These are phyloP conservation scores for Intellagama lesueurii DNA, from an alignment of 2,797 vertebrate species.

Conservation along the genomic window DNA sequence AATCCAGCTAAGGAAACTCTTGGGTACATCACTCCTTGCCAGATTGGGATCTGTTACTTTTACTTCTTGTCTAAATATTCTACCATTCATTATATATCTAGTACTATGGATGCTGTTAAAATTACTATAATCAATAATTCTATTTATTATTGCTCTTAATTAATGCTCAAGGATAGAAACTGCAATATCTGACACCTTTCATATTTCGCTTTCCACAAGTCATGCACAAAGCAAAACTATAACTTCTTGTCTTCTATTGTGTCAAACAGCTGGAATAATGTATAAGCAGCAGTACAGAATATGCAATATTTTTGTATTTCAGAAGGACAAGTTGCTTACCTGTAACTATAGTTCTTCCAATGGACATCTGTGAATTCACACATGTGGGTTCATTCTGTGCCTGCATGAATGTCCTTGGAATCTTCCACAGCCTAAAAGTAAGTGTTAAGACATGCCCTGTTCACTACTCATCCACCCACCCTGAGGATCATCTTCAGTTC, in stretches of 20 bases:
- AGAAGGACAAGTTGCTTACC: too few relatives aligned
- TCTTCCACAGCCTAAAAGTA: too few relatives aligned
- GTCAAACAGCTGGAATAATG: background rate
- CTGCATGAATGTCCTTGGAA: too few relatives aligned
- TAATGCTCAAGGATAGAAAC: background rate
- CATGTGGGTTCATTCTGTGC: too few relatives aligned
- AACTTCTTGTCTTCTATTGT: fast-evolving
- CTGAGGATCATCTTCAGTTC: too few relatives aligned
- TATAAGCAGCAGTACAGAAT: slow-evolving; percentile 5
- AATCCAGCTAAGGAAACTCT: background rate
- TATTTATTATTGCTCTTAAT: fast-evolving
- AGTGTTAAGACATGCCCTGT: too few relatives aligned
- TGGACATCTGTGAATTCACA: too few relatives aligned
- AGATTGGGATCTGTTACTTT: background rate
- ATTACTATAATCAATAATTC: too few relatives aligned
- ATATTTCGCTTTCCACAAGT: slow-evolving; percentile 14
- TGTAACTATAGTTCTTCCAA: too few relatives aligned
- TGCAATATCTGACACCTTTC: background rate
- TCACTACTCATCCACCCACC: too few relatives aligned
- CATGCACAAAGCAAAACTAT: fast-evolving
- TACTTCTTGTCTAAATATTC: background rate
- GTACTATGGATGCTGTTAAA: background rate
- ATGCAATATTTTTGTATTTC: background rate
- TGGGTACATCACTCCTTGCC: background rate
- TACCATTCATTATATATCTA: background rate